phyloP scores from a whole-genome alignment of 2,888 invertebrate species.

The Drosophila siamana region DNA sequence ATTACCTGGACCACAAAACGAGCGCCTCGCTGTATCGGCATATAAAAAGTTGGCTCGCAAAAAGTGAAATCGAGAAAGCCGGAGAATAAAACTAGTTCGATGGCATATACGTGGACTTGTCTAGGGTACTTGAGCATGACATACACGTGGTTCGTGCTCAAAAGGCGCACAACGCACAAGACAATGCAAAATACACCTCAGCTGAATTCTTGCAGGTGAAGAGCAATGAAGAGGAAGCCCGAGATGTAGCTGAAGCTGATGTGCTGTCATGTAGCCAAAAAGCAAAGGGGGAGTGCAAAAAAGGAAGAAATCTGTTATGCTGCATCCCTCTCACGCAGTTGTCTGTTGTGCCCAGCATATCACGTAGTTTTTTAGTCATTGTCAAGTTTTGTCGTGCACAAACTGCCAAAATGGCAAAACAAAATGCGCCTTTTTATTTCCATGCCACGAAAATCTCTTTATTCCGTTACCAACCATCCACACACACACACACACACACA shows the following conservation, averaged over 20 bases:
- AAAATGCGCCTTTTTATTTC: constrained; percentile 48
- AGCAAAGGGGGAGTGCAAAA: too few species aligned
- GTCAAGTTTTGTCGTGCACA: constrained; percentile 56
- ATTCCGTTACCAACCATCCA: constrained; percentile 2
- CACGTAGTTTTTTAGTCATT: constrained; percentile 45
- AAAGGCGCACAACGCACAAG: constrained; percentile 46
- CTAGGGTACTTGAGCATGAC: constrained; percentile 68
- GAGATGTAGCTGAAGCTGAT: constrained; percentile 19
- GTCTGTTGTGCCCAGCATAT: constrained; percentile 8
- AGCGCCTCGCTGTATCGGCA: constrained; percentile 13
- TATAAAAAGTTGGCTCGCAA: constrained; percentile 28
- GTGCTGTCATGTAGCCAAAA: constrained; percentile 38
- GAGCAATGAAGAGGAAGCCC: background rate
- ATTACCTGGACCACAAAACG: constrained; percentile 31
- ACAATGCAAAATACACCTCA: constrained; percentile 48
- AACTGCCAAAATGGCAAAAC: constrained; percentile 50
- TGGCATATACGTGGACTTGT: constrained; percentile 47
- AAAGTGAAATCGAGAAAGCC: constrained; percentile 42
- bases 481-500: background rate
- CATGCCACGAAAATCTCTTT: constrained; percentile 32
- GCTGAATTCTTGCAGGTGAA: constrained; percentile 28
- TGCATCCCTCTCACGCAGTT: background rate
- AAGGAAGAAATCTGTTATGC: constrained; percentile 5
- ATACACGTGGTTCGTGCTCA: constrained; percentile 70
- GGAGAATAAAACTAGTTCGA: constrained; percentile 65